A percentile compares a stretch with the other conserved stretches of the same genome.
These are phyloP conservation scores for Thomomys bottae DNA, from an alignment of 2,113 vertebrate species.

Conservation along the genomic window DNA sequence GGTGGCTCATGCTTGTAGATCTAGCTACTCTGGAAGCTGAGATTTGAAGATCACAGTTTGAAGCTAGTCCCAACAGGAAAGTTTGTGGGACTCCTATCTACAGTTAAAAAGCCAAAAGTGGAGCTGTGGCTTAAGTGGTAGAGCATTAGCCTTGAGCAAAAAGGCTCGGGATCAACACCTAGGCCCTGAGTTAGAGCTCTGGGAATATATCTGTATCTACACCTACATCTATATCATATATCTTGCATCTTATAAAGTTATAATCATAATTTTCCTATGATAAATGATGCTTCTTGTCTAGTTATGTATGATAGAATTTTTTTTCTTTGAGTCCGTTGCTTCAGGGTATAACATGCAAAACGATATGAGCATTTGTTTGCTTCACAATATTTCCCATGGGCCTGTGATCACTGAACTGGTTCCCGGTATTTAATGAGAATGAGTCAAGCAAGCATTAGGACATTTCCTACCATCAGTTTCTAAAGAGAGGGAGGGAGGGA, in stretches of 20 bases:
- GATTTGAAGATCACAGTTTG: too few relatives aligned
- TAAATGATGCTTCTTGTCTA: neutral
- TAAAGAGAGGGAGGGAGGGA: neutral
- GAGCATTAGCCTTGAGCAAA: too few relatives aligned
- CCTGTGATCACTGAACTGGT: conserved; percentile 1
- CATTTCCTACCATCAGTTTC: neutral
- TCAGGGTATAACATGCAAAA: neutral
- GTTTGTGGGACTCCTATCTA: too few relatives aligned
- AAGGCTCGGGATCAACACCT: too few relatives aligned
- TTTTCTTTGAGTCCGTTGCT: neutral
- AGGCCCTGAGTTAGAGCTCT: too few relatives aligned
- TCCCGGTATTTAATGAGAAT: conserved; percentile 10
- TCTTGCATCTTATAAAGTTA: neutral
- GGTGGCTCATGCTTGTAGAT: too few relatives aligned
- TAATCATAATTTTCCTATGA: neutral
- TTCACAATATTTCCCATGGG: conserved; percentile 1
- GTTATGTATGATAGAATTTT: neutral
- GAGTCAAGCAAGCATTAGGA: neutral
- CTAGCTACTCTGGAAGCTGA: too few relatives aligned
- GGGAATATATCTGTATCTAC: too few relatives aligned
- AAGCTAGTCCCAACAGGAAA: too few relatives aligned
- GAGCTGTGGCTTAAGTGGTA: too few relatives aligned
- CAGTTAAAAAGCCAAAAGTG: too few relatives aligned
- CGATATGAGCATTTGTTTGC: neutral
- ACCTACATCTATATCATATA: too few relatives aligned